phyloP scores from a whole-genome alignment of 2,888 invertebrate genomes.

The Limnephilus auricula region DNA sequence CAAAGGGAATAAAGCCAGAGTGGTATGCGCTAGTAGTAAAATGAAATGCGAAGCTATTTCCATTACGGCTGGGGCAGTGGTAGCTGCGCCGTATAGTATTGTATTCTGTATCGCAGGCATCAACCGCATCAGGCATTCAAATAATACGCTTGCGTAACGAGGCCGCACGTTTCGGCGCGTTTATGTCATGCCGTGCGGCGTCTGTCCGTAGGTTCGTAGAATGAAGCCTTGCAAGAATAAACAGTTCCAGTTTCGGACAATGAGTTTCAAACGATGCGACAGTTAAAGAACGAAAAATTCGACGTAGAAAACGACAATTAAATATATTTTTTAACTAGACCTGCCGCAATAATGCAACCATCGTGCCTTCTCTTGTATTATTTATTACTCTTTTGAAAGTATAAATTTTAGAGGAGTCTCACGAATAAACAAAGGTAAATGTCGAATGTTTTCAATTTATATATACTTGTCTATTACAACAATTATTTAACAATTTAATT shows the following conservation, averaged over 20 bases:
- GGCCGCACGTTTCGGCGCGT: conserved; percentile 38
- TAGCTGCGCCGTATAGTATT: not conserved
- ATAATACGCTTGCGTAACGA: conserved; percentile 27
- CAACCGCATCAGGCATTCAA: not conserved
- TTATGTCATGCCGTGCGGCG: not conserved
- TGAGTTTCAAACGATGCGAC: not conserved
- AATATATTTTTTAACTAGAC: too few relatives aligned
- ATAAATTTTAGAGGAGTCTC: too few relatives aligned
- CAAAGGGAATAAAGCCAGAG: not conserved
- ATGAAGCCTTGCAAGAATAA: not conserved
- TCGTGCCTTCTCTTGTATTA: too few relatives aligned
- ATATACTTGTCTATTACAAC: too few relatives aligned
- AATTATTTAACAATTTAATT: too few relatives aligned
- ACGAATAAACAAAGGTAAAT: too few relatives aligned
- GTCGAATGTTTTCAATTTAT: too few relatives aligned
- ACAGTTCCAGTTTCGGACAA: not conserved
- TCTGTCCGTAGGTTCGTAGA: not conserved
- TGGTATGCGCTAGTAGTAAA: not conserved
- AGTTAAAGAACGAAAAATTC: too few relatives aligned
- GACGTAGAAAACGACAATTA: too few relatives aligned
- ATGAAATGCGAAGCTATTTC: conserved; percentile 20
- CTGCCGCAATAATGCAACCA: too few relatives aligned
- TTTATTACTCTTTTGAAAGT: too few relatives aligned
- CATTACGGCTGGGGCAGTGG: conserved; percentile 17
- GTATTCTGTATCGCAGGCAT: not conserved